Evolutionary conservation across 2,797 vertebrate species (phyloP).

Genomic region (Octomys mimax): DNA sequence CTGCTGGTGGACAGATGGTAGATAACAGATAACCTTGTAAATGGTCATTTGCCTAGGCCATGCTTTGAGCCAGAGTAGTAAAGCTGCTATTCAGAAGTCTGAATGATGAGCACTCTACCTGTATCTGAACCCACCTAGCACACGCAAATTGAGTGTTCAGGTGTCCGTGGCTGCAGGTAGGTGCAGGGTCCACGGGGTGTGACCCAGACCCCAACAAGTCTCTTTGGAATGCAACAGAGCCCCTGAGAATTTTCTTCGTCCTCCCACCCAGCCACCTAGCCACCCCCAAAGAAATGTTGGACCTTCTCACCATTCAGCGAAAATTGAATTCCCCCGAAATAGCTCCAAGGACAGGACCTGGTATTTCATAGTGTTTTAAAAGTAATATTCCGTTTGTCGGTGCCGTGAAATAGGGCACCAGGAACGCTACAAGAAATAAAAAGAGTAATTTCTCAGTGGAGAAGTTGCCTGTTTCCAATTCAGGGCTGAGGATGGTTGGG

Average conservation of each 20-base stretch:
- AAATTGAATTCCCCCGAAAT: slow-evolving; percentile 84
- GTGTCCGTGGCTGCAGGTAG: not conserved
- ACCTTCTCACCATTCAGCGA: slow-evolving; percentile 73
- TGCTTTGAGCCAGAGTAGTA: not conserved
- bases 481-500: slow-evolving; percentile 66
- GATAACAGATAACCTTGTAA: not conserved
- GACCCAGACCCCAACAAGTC: not conserved
- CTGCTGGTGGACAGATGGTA: not conserved
- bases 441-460: slow-evolving; percentile 85
- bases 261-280: not conserved
- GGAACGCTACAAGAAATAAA: slow-evolving; percentile 79
- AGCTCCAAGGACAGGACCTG: slow-evolving; percentile 81
- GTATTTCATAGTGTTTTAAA: slow-evolving; percentile 86
- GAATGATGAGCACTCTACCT: accelerated
- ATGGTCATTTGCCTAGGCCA: not conserved
- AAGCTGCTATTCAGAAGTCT: not conserved
- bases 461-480: slow-evolving; percentile 78
- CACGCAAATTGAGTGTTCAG: not conserved
- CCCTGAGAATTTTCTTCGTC: slow-evolving; percentile 5
- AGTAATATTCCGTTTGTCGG: slow-evolving; percentile 84
- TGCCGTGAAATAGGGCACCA: slow-evolving; percentile 84
- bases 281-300: slow-evolving; percentile 60
- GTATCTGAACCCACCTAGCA: not conserved
- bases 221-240: not conserved
- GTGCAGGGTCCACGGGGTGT: not conserved